phyloP scores from a whole-genome alignment of 2,113 vertebrate genomes.

The Ornithorhynchus anatinus region DNA sequence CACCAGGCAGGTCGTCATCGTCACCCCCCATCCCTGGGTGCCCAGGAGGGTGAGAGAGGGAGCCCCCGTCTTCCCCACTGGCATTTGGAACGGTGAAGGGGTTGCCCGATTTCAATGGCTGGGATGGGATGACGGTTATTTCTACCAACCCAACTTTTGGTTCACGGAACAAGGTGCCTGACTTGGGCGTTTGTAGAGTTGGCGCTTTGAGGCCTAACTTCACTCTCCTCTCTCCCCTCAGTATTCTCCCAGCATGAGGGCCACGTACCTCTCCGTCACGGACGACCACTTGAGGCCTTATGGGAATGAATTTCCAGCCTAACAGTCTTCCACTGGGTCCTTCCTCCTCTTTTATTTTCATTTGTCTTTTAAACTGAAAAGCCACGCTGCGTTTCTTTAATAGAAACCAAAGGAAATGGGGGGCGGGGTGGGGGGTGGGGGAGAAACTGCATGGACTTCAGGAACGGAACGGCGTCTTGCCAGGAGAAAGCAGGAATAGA shows the following conservation, averaged over 20 bases:
- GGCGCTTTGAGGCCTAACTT: conserved; percentile 4
- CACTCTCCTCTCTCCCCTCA: conserved; percentile 50
- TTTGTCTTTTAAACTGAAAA: background rate
- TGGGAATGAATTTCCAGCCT: conserved; percentile 82
- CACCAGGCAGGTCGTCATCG: no score
- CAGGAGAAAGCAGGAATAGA: rapidly evolving
- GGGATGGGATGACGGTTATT: background rate
- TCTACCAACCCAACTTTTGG: background rate
- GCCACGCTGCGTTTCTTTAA: background rate
- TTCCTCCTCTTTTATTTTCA: background rate
- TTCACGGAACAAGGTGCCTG: no score
- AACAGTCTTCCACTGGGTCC: background rate
- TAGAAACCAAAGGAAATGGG: conserved; percentile 42
- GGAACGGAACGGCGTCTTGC: background rate
- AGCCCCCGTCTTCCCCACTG: background rate
- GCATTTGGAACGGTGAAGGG: background rate
- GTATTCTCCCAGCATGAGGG: conserved; percentile 96
- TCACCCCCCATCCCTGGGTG: no score
- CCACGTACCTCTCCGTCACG: conserved; percentile 91
- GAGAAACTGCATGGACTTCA: rapidly evolving
- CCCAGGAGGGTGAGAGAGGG: background rate
- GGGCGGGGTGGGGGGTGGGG: no score
- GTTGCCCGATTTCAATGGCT: background rate
- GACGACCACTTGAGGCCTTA: conserved; percentile 84
- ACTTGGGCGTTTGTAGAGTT: rapidly evolving